Evolutionary conservation across 2,888 invertebrate genomes (phyloP).

Genomic region (Elysia crispata): DNA sequence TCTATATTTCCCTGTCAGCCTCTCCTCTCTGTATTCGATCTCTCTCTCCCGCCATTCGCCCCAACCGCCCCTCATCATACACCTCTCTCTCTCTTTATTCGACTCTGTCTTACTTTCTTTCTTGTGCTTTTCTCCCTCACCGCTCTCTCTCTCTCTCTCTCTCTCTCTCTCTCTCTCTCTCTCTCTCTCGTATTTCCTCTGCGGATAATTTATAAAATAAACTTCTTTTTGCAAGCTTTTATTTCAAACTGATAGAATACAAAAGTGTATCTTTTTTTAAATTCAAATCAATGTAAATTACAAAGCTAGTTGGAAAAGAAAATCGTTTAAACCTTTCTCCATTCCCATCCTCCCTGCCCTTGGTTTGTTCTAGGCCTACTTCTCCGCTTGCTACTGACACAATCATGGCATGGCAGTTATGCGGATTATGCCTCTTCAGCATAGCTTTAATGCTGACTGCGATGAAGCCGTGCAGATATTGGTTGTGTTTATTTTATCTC

Average conservation of each 20-base stretch:
- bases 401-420: neutral
- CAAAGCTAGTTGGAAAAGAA: too few species aligned
- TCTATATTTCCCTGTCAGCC: conserved; percentile 10
- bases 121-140: conserved; percentile 15
- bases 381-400: too few species aligned
- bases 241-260: too few species aligned
- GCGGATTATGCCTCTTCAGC: neutral
- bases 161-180: neutral
- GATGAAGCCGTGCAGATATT: neutral
- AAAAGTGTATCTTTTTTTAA: too few species aligned
- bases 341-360: too few species aligned
- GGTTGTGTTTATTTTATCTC: too few species aligned
- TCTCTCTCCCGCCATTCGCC: neutral
- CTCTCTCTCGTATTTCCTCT: neutral
- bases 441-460: neutral
- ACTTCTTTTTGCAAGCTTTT: too few species aligned
- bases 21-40: neutral
- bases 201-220: too few species aligned
- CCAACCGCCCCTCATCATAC: too few species aligned
- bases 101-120: neutral
- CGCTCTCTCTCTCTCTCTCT: conserved; percentile 21
- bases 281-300: too few species aligned
- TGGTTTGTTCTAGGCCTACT: too few species aligned
- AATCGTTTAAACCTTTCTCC: too few species aligned
- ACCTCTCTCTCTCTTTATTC: neutral